Base-by-base conservation (phyloP, 1,140 invertebrate genomes). In the Cydia splendana region DNA sequence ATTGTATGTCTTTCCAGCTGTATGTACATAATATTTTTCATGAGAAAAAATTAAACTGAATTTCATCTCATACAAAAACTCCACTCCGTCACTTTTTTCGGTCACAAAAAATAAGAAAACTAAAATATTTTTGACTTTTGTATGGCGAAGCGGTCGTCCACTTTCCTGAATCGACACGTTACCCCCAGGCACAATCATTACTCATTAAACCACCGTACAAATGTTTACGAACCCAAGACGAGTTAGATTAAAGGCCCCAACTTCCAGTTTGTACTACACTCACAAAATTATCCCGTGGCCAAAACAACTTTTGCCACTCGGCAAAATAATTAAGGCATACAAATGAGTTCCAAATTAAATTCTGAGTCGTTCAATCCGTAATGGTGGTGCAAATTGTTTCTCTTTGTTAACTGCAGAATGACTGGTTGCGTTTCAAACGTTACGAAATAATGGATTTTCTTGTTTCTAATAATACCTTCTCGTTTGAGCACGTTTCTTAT, bases 301-400 rank as follows among this genome's bases (percentile, higher is more conserved):
- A 28, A 69, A 38, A 69, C 51, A 73, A 77, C 69, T 77, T 69
- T 38, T 34, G 34, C 42, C 77, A 30, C 75, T 78, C 78, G 79
- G 78, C 81, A 81, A 83, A 85, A 85, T 86, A 83, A 87, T 85
- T 85, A 84, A 83, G 76, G 75, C 75, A 80, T 82, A 80, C 74
- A 81, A 86, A 87, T 82, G 82, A 86, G 81, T 85, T 86, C 79
- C 73, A 81, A 85, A 87, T 85, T 87, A 82, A 87, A 85, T 87
- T 86, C 76, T 77, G 78, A 82, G 73, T 77, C 75, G 78, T 85
- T 84, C 78, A 81, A 78, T 80, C 75, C 76, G 75, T 78, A 75
- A 76, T 77, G 79, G 80, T 80, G 76, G 69, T 80, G 79, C 77
- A 80, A 79, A 82, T 65, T 81, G 84, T 78, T 82, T 83, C 76